phyloP scores from a whole-genome alignment of 2,888 invertebrate species.

The Thymelicus sylvestris region DNA sequence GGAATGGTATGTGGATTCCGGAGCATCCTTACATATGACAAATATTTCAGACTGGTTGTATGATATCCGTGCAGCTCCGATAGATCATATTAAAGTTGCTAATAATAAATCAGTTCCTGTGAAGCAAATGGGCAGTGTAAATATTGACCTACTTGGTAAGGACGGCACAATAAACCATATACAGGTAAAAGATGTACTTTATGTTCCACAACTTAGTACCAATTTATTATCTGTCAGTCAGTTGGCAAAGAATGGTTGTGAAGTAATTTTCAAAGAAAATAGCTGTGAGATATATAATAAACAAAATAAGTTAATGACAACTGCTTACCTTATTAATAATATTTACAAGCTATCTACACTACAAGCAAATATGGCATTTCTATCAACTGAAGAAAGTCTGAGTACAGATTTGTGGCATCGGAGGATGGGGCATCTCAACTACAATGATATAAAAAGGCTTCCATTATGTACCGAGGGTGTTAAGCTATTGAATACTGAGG shows the following conservation, averaged over 20 bases:
- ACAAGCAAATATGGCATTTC: background rate
- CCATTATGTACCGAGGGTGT: slow-evolving; percentile 42
- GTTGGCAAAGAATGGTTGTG: slow-evolving; percentile 37
- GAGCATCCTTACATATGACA: slow-evolving; percentile 22
- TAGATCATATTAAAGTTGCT: no score
- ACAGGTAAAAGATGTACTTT: slow-evolving; percentile 39
- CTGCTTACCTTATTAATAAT: slow-evolving; percentile 39
- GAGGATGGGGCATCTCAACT: slow-evolving; percentile 45
- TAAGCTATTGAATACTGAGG: background rate
- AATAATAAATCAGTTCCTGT: no score
- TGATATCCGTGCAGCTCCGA: slow-evolving; percentile 10
- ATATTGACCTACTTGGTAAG: slow-evolving; percentile 37
- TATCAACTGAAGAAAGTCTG: background rate
- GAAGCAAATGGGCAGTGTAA: slow-evolving; percentile 35
- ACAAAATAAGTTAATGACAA: slow-evolving; percentile 34
- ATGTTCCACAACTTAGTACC: slow-evolving; percentile 40
- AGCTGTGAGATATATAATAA: slow-evolving; percentile 12
- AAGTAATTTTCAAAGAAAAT: slow-evolving; percentile 25
- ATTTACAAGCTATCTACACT: slow-evolving; percentile 39
- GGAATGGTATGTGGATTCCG: slow-evolving; percentile 19
- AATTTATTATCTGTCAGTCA: slow-evolving; percentile 42
- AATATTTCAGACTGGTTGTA: slow-evolving; percentile 15
- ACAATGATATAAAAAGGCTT: slow-evolving; percentile 44
- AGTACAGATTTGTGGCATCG: slow-evolving; percentile 24
- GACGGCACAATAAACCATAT: slow-evolving; percentile 14